Evolutionary conservation across 2,113 vertebrate species (phyloP), one percentile per base, ranked within the genome.

Genomic region (Alexandromys fortis): DNA sequence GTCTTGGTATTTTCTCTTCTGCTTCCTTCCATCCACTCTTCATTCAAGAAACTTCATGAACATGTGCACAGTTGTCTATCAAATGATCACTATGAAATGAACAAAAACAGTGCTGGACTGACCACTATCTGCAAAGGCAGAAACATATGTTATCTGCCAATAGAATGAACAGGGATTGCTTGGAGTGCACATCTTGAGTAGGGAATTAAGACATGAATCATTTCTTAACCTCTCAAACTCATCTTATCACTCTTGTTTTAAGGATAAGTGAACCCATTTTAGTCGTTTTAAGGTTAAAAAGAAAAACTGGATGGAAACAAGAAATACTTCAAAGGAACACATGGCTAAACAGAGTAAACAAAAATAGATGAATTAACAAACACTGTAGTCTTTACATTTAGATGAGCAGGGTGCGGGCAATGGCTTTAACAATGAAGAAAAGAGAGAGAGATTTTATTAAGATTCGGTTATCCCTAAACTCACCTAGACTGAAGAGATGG

Each of bases 1-100:
- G 8, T 47, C 35, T 90, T 95, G 12, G 16, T 81, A 11, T 87
- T 70, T 77, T 87, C 63, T 33, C 63, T 61, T 58, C 33, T 89
- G 21, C 22, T 68, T 90, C 35, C 42, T 87, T 61, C n/a, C 30
- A 86, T 67, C 21, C 2, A 77, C 16, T 52, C 33, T 95, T 93
- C 91, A 70, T 28, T 26, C 12, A 87, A 77, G 45, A 96, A 94
- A 70, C 30, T 61, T 33, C 13, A 1, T 89, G 70, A 92, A 17
- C 16, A 86, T 30, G 35, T 88, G 7, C 79, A 93, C 9, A 76
- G 42, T 83, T 65, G 4, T 42, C 58, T 70, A 55, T 81, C 49
- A 95, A 94, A 76, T 79, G 63, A 91, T 88, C n/a, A 42, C n/a
- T 77, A 16, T 70, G 42, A 91, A 96, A 92, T 81, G 72, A 95